Percentiles rank a stretch among this genome's conserved stretches.
These are phyloP conservation scores for Agrilus planipennis DNA, from an alignment of 1,140 invertebrate species.

Conservation along the genomic window DNA sequence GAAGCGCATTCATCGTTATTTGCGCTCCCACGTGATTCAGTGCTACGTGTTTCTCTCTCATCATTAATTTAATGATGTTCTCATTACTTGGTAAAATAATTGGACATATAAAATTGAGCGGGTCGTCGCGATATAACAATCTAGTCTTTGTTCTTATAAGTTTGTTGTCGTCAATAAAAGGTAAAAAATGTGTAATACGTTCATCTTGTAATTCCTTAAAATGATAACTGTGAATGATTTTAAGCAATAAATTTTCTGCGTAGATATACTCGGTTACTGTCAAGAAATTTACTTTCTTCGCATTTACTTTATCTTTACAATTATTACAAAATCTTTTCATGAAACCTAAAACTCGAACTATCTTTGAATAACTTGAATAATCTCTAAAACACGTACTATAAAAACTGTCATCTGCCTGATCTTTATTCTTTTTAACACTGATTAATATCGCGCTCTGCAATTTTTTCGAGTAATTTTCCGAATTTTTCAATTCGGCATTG, in stretches of 20 bases:
- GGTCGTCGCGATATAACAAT: neutral
- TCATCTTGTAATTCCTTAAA: neutral
- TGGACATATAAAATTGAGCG: neutral
- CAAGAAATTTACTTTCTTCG: neutral
- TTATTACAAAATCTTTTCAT: neutral
- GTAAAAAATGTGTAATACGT: neutral
- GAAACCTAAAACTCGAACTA: neutral
- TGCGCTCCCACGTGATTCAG: constrained; percentile 11
- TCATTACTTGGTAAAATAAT: too few relatives aligned
- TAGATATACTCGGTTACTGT: neutral
- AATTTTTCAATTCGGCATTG: neutral
- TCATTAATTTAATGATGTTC: neutral
- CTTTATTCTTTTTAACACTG: too few relatives aligned
- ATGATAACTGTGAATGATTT: neutral
- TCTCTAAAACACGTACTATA: constrained; percentile 10
- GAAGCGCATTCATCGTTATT: constrained; percentile 10
- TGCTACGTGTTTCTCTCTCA: constrained; percentile 6
- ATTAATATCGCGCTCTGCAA: constrained; percentile 3
- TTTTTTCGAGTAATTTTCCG: neutral
- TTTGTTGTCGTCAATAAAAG: neutral
- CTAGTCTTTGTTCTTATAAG: neutral
- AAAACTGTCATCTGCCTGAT: neutral
- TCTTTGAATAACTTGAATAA: neutral
- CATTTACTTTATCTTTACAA: neutral
- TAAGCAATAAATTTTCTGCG: neutral